These are phyloP conservation scores for Cnemophilus loriae DNA, from an alignment of 2,113 vertebrate genomes.

Conservation along the genomic window DNA sequence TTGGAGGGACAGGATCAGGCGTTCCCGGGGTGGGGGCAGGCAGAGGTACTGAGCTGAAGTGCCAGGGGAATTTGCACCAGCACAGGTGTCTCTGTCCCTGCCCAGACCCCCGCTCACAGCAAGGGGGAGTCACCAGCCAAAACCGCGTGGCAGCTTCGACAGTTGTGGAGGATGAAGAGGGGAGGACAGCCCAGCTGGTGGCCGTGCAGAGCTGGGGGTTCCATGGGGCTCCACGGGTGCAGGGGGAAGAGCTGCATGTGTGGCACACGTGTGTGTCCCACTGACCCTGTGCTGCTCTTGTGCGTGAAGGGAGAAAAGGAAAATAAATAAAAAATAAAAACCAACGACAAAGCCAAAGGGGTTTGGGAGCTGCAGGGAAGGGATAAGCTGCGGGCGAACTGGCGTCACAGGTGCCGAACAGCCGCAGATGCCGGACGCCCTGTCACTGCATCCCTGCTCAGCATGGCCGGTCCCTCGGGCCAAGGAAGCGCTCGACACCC, in stretches of 20 bases:
- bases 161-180: not conserved
- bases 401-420: not conserved
- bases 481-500: not conserved
- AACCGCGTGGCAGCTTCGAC: not conserved
- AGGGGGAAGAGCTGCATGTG: not conserved
- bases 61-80: not conserved
- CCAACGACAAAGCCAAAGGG: not conserved
- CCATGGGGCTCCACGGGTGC: not conserved
- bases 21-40: not conserved
- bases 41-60: not conserved
- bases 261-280: not conserved
- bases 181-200: not conserved
- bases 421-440: not conserved
- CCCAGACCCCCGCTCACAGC: not conserved
- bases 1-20: not conserved
- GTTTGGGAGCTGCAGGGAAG: not conserved
- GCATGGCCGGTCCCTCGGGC: not conserved
- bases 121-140: not conserved
- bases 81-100: not conserved
- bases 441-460: not conserved
- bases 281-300: not conserved
- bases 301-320: accelerated
- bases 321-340: not conserved
- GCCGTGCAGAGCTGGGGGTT: not conserved
- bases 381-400: not conserved